Conservation (phyloP, 2,113 vertebrate genomes). For the Bucco capensis region DNA sequence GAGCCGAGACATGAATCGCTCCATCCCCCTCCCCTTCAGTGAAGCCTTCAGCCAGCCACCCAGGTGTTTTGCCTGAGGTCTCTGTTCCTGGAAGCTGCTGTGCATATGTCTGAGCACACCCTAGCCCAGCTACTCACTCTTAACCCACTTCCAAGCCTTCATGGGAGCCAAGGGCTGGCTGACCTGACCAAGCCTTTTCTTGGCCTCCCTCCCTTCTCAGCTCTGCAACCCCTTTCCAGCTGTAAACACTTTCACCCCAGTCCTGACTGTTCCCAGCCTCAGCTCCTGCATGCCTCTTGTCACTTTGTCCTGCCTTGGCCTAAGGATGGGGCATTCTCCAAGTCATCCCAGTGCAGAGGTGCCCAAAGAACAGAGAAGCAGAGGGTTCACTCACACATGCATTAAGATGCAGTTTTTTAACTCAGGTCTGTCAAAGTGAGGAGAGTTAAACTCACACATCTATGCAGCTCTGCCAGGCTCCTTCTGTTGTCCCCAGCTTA, state of each 20-base stretch:
- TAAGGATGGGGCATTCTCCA: background rate
- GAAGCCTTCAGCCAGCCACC: background rate
- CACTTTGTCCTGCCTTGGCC: background rate
- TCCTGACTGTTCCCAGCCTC: background rate
- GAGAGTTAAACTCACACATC: background rate
- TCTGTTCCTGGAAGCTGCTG: background rate
- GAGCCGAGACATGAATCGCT: background rate
- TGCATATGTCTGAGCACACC: background rate
- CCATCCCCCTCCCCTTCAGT: background rate
- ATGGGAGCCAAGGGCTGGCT: background rate
- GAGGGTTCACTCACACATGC: background rate
- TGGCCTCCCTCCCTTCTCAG: background rate
- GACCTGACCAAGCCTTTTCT: background rate
- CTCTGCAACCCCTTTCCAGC: background rate
- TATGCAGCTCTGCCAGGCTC: background rate
- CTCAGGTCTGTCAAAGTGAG: background rate
- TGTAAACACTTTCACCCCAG: background rate
- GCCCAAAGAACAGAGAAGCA: background rate
- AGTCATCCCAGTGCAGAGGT: background rate
- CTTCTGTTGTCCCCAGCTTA: background rate
- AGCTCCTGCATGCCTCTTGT: background rate
- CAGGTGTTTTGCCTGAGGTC: fast-evolving
- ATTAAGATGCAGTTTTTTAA: background rate
- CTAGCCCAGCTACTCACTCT: background rate
- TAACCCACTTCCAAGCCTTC: background rate